Conservation (phyloP, 2,888 invertebrate species). For the Eilema sororculum region DNA sequence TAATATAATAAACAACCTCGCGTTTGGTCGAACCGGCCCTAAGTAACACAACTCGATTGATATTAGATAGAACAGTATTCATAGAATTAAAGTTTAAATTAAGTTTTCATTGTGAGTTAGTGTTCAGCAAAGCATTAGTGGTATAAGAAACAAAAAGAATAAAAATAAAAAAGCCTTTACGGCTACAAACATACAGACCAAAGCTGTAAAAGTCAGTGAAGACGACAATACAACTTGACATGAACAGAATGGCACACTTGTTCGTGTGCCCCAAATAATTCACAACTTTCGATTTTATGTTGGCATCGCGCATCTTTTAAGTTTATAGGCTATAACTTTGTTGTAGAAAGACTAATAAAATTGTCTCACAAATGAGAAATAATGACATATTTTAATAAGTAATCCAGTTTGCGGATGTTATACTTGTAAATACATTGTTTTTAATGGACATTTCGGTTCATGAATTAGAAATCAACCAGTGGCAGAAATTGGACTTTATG, state of each 20-base stretch:
- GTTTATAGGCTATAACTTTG: conserved; percentile 42
- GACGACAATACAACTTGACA: conserved; percentile 10
- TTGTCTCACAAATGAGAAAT: conserved; percentile 11
- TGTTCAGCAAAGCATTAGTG: conserved; percentile 3
- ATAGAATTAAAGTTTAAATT: neutral
- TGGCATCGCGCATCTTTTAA: conserved; percentile 35
- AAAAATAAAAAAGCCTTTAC: neutral
- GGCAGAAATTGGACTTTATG: too few relatives aligned
- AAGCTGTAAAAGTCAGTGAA: neutral
- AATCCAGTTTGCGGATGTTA: neutral
- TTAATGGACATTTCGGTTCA: too few relatives aligned
- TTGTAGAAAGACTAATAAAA: conserved; percentile 36
- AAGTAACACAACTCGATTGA: neutral
- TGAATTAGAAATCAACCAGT: neutral
- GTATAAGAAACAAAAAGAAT: conserved; percentile 4
- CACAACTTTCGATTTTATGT: conserved; percentile 42
- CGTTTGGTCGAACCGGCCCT: too few relatives aligned
- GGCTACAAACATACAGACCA: neutral
- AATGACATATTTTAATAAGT: neutral
- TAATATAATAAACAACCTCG: too few relatives aligned
- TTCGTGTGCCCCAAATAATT: conserved; percentile 42
- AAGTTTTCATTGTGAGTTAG: neutral
- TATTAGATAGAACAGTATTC: neutral
- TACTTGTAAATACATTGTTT: neutral
- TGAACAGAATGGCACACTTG: conserved; percentile 30